Evolutionary conservation across 2,113 vertebrate genomes (phyloP).

Genomic region (Miniopterus natalensis): DNA sequence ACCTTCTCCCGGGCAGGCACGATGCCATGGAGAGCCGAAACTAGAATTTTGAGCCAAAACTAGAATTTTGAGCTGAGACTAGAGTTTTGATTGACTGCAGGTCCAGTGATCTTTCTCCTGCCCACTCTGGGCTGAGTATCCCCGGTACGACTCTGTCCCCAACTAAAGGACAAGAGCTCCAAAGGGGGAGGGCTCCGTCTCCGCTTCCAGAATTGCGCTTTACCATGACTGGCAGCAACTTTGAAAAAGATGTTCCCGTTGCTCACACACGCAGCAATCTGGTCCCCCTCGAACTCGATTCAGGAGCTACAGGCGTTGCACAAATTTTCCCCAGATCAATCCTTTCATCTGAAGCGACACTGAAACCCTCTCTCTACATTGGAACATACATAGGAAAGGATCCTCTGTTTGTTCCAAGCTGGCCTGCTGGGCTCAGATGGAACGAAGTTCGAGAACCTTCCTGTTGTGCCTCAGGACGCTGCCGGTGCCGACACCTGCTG

Average conservation of each 20-base stretch:
- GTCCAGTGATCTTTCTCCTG: neutral
- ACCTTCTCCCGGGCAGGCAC: neutral
- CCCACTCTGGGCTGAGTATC: neutral
- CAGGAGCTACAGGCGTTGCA: constrained; percentile 47
- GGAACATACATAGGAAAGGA: neutral
- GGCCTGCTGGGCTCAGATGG: neutral
- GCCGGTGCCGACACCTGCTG: neutral
- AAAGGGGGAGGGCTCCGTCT: neutral
- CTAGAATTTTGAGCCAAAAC: neutral
- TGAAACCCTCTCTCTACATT: neutral
- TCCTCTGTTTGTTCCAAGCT: neutral
- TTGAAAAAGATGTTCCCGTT: neutral
- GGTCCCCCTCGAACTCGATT: neutral
- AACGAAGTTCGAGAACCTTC: neutral
- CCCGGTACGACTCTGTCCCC: neutral
- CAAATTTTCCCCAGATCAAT: neutral
- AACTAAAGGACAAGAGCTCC: neutral
- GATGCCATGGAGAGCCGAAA: neutral
- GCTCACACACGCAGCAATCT: neutral
- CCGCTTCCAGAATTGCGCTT: neutral
- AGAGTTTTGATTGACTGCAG: neutral
- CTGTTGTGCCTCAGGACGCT: neutral
- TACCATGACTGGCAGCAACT: neutral
- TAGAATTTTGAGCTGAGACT: neutral
- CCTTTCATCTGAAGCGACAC: constrained; percentile 22